Conservation (phyloP, 2,113 vertebrate genomes). For the Misgurnus mizolepis region DNA sequence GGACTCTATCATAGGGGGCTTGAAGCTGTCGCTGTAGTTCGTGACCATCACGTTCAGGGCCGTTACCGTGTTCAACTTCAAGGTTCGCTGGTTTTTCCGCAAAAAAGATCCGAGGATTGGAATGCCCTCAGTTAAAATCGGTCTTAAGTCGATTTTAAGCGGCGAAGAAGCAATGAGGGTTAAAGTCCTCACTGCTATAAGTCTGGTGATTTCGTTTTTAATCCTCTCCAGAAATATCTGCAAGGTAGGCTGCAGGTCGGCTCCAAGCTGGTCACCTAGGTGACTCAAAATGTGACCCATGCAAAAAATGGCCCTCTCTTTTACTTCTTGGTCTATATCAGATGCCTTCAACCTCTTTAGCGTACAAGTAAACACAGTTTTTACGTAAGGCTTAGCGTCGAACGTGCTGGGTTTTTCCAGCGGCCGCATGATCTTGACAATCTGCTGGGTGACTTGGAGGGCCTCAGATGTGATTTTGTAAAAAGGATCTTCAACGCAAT, state of each 20-base stretch:
- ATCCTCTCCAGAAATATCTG: slow-evolving; percentile 87
- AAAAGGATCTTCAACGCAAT: slow-evolving; percentile 85
- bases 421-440: slow-evolving; percentile 83
- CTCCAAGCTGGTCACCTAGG: slow-evolving; percentile 83
- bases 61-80: slow-evolving; percentile 82
- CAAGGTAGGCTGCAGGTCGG: slow-evolving; percentile 81
- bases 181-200: slow-evolving; percentile 85
- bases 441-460: slow-evolving; percentile 85
- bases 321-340: slow-evolving; percentile 95
- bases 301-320: slow-evolving; percentile 92
- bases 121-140: slow-evolving; percentile 81
- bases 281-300: slow-evolving; percentile 85
- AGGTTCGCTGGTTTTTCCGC: slow-evolving; percentile 87
- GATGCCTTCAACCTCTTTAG: slow-evolving; percentile 85
- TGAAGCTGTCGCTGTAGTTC: slow-evolving; percentile 82
- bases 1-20: slow-evolving; percentile 75
- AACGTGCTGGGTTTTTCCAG: slow-evolving; percentile 71
- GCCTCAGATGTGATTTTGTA: slow-evolving; percentile 91
- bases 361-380: slow-evolving; percentile 78
- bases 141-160: slow-evolving; percentile 80
- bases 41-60: slow-evolving; percentile 82
- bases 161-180: slow-evolving; percentile 81
- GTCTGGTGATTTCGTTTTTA: slow-evolving; percentile 90
- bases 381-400: slow-evolving; percentile 80
- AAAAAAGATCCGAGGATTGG: slow-evolving; percentile 87